A percentile compares a stretch with the other conserved stretches of the same genome.
phyloP scores from a whole-genome alignment of 2,113 vertebrate species.

The Spilogale gracilis region DNA sequence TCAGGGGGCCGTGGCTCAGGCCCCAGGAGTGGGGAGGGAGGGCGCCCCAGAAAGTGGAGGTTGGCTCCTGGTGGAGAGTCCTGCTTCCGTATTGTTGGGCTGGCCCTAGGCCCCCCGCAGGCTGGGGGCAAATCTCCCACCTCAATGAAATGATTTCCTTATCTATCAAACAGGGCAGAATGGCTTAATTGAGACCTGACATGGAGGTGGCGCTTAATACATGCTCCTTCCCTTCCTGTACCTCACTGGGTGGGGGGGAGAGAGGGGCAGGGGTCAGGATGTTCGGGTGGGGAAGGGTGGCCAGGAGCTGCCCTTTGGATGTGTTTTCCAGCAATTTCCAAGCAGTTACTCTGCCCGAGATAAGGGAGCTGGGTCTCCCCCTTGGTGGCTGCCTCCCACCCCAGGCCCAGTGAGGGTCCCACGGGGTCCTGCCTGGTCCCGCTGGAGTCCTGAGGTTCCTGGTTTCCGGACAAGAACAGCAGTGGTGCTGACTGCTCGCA shows the following conservation, averaged over 20 bases:
- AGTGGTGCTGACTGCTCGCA: background rate
- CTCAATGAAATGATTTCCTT: background rate
- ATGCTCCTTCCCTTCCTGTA: background rate
- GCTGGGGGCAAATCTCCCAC: background rate
- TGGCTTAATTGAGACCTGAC: background rate
- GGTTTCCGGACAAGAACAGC: background rate
- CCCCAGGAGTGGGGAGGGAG: background rate
- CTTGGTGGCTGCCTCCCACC: background rate
- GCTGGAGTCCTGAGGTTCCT: background rate
- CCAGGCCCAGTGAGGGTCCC: background rate
- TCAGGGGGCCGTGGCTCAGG: background rate
- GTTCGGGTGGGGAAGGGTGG: background rate
- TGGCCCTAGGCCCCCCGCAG: rapidly evolving
- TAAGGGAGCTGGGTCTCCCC: background rate
- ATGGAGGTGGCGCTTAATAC: background rate
- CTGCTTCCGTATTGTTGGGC: background rate
- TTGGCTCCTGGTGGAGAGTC: background rate
- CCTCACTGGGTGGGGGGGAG: rapidly evolving
- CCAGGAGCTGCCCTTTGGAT: rapidly evolving
- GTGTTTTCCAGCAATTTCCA: background rate
- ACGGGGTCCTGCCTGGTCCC: background rate
- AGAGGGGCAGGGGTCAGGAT: background rate
- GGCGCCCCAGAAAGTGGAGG: background rate
- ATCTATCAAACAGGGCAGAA: background rate
- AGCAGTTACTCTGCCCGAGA: background rate